Evolutionary conservation across 2,888 invertebrate species (phyloP), one percentile per base, ranked within the genome.

Genomic region (Drosophila nigricruria): DNA sequence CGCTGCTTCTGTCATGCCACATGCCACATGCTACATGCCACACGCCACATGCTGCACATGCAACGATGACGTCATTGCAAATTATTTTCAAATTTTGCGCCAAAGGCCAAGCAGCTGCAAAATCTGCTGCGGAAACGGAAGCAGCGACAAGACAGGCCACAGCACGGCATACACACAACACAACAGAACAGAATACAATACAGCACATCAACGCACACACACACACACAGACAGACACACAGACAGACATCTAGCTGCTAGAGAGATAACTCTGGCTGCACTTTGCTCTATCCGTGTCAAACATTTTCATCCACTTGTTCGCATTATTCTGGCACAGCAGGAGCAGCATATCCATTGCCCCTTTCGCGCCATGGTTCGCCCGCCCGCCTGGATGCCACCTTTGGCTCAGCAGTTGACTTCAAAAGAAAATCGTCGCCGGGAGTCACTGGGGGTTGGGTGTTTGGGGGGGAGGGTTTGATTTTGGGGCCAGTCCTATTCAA

Each of bases 241-340:
- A 40, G 6, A 14, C 67, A 14, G 56, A 6, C 75, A 20, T 47
- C 34, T 25, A 74, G 56, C 43, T 8, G 56, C 43, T 9, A 14
- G 40, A 52, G 54, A 52, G 54, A 54, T 67, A 67, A 72, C 68
- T 57, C 70, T 68, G 71, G 61, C 70, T 86, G 86, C 86, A 81
- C 60, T 84, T 79, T 70, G 82, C 63, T 72, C 77, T 88, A 81
- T 82, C 72, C 90, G 88, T 90, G 86, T 90, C 89, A 85, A 89
- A 86, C 85, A 86, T 90, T 90, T 84, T 88, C 79, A 86, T 86
- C 88, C 86, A 90, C 89, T 86, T 86, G 86, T 90, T 77, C 85
- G 82, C 79, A 89, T 80, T 80, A 80, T 83, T 62, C 80, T 63
- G 42, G 75, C 79, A 79, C 79, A 78, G 79, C 82, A 53, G 64